Base-by-base conservation (phyloP, 2,113 vertebrate species). In the Chiloscyllium plagiosum region DNA sequence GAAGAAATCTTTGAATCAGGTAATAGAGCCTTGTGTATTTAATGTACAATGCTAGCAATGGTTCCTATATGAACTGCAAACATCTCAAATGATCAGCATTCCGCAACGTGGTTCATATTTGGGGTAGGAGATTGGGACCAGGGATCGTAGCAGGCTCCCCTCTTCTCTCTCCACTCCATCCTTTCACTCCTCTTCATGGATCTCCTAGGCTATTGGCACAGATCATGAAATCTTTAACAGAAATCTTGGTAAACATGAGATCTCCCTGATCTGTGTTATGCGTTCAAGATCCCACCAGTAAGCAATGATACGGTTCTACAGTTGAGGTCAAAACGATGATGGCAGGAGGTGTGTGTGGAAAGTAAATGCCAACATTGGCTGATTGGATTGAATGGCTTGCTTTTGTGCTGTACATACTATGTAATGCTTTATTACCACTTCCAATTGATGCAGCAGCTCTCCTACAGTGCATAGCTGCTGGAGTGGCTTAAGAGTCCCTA, bases 1-100 rank as follows among this genome's bases (percentile, higher is more conserved):
- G 99, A 99, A 97, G 99, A 99, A 97, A 98, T 98, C 0, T 99
- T 99, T 99, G 98, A 99, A 97, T 99, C 98, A 97, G 99, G 99
- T 99, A 98, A 98, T 98, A 98, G 96, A 97, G 97, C 97, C 96
- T 96, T 97, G 96, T 96, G 76, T 96, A 37, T 97, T 80, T 94
- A 66, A 65, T 61, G 12, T 95, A 61, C 33, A 65, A 10, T 83
- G n/a, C 15, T 4, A 83, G 42, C 37, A 42, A 83, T 42, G 42
- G 37, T 83, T 2, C 80, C 80, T 6, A 20, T 12, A 12, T 83
- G 20, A 22, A 83, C 80, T 83, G 80, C 80, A 83, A 76, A 47
- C 78, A 19, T 7, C 72, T 33, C 29, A 33, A 61, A 33, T 90
- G 56, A 4, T 56, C 61, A 92, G 37, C 15, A 37, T 92, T 33